Evolutionary conservation across 2,797 vertebrate species (phyloP), one percentile per base, ranked within the genome.

Genomic region (Crypturellus tataupa): DNA sequence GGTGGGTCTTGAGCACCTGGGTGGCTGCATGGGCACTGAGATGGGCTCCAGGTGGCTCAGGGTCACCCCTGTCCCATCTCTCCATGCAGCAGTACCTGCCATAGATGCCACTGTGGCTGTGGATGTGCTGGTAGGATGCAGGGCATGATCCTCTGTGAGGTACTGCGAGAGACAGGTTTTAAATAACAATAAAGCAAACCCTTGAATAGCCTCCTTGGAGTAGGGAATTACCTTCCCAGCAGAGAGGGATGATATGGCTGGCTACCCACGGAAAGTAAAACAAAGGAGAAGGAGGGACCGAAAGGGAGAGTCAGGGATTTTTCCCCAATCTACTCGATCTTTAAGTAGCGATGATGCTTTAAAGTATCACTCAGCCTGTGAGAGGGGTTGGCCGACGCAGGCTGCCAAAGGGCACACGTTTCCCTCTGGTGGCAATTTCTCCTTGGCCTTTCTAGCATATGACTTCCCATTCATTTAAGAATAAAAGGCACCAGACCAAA

Each of bases 191-290:
- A 89, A 91, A 73, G 24, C 4, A 64, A 87, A 33, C 35, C 25
- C 29, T 29, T 27, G 64, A 85, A 55, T 25, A 79, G 35, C 59
- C 23, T 51, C 76, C 59, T 89, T 1, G 2, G 71, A 76, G 76
- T 8, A 79, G 35, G 79, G 63, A 87, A 95, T 87, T 81, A 46
- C 39, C 53, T 82, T 85, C 53, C 44, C 91, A 93, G 59, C 59
- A 75, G 85, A 83, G 55, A 87, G 70, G 65, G 80, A 75, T 1
- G 6, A 56, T 56, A 39, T 0, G 1, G 49, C 59, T 87, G 79
- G 42, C 15, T 85, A 51, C 64, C 58, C n/a, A 51, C 9, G 46
- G 39, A 49, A 85, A 29, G 44, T 51, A 81, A 91, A 86, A 84
- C 53, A 76, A 75, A 85, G 39, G 58, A 44, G 49, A 68, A 79